These are phyloP conservation scores for Saiga tatarica DNA, from an alignment of 2,113 vertebrate species.

Conservation along the genomic window DNA sequence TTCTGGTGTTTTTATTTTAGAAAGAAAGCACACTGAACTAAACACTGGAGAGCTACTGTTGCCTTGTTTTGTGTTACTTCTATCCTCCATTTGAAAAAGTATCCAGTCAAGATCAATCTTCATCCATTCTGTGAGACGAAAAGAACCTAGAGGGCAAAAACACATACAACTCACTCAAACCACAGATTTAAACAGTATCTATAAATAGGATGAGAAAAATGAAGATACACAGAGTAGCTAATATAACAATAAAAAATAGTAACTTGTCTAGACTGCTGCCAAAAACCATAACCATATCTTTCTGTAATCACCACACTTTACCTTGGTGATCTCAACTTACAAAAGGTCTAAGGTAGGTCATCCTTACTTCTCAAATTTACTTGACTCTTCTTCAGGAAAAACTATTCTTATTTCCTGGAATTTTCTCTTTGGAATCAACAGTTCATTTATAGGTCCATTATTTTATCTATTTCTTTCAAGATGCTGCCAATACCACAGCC, in stretches of 20 bases:
- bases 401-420: neutral
- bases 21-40: constrained; percentile 44
- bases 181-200: constrained; percentile 8
- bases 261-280: neutral
- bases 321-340: neutral
- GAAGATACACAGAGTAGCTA: neutral
- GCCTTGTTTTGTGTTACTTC: constrained; percentile 35
- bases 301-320: neutral
- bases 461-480: neutral
- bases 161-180: constrained; percentile 17
- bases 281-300: neutral
- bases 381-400: neutral
- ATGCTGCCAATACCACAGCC: neutral
- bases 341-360: neutral
- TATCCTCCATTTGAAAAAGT: constrained; percentile 19
- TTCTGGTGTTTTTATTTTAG: constrained; percentile 55
- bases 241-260: neutral
- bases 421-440: neutral
- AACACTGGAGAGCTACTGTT: neutral
- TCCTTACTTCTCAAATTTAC: neutral
- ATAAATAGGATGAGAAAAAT: neutral
- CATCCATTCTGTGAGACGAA: constrained; percentile 12
- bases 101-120: constrained; percentile 21
- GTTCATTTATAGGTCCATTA: neutral
- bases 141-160: constrained; percentile 43